Conservation (phyloP, 2,888 invertebrate species). For the Leistus spinibarbis region DNA sequence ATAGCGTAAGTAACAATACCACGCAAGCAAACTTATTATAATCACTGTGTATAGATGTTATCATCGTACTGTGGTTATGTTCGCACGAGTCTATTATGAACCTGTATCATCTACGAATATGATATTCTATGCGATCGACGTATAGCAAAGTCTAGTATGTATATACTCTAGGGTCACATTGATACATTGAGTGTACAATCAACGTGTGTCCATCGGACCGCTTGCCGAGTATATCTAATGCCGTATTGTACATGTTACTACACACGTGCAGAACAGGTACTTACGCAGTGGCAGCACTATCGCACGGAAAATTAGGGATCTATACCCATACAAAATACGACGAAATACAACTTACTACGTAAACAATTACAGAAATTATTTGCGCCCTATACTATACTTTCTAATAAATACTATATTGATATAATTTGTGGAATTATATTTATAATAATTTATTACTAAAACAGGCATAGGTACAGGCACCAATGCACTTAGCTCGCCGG, state of each 20-base stretch:
- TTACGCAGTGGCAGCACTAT: background rate
- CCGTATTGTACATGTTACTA: conserved; percentile 44
- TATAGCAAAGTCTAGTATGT: background rate
- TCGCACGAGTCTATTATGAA: background rate
- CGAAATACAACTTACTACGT: too few relatives aligned
- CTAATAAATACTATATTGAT: too few relatives aligned
- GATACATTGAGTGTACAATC: conserved; percentile 44
- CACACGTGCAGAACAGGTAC: conserved; percentile 42
- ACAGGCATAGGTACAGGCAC: too few relatives aligned
- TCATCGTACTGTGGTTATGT: background rate
- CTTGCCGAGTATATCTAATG: conserved; percentile 43
- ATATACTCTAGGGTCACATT: conserved; percentile 30
- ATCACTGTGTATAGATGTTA: conserved; percentile 3
- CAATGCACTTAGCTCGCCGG: too few relatives aligned
- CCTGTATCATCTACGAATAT: background rate
- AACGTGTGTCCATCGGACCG: conserved; percentile 44
- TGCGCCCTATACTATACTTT: too few relatives aligned
- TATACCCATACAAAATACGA: too few relatives aligned
- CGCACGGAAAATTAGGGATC: background rate
- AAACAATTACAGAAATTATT: too few relatives aligned
- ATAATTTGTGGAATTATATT: too few relatives aligned
- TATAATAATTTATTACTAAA: too few relatives aligned
- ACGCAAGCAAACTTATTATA: too few relatives aligned
- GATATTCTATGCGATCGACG: background rate
- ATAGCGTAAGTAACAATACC: too few relatives aligned